Conservation (phyloP, 2,888 invertebrate species). For the Drosophila mayaguana region DNA sequence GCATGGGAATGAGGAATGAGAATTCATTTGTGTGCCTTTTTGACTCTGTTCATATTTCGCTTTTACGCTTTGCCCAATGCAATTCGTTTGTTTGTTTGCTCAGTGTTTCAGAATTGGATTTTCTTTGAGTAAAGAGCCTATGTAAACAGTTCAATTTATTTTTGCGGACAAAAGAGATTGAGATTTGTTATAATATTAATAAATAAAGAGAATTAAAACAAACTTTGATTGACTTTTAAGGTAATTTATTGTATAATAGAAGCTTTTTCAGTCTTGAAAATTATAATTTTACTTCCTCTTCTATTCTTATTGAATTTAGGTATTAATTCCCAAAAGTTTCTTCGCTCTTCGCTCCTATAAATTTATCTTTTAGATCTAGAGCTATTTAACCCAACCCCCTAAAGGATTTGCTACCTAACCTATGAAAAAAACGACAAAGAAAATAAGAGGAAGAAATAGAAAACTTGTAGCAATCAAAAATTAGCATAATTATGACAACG, state of each 20-base stretch:
- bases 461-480: slow-evolving; percentile 56
- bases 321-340: not conserved
- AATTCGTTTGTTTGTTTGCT: slow-evolving; percentile 39
- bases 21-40: slow-evolving; percentile 30
- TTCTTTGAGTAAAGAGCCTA: slow-evolving; percentile 11
- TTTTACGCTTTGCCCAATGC: slow-evolving; percentile 25
- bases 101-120: slow-evolving; percentile 24
- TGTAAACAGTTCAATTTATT: slow-evolving; percentile 47
- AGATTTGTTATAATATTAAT: not conserved
- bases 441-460: slow-evolving; percentile 12
- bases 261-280: not conserved
- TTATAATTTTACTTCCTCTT: not conserved
- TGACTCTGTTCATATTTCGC: slow-evolving; percentile 37
- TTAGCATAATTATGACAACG: slow-evolving; percentile 60
- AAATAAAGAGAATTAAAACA: not conserved
- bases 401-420: slow-evolving; percentile 32
- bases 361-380: slow-evolving; percentile 11
- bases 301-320: not conserved
- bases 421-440: slow-evolving; percentile 10
- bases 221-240: not conserved
- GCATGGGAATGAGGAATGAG: slow-evolving; percentile 23
- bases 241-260: no score
- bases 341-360: not conserved
- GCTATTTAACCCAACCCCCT: slow-evolving; percentile 41
- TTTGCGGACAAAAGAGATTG: slow-evolving; percentile 14